Percentiles rank a stretch among this genome's conserved stretches.
Evolutionary conservation across 2,888 invertebrate species (phyloP).

Genomic region (Trachelus iudaicus): DNA sequence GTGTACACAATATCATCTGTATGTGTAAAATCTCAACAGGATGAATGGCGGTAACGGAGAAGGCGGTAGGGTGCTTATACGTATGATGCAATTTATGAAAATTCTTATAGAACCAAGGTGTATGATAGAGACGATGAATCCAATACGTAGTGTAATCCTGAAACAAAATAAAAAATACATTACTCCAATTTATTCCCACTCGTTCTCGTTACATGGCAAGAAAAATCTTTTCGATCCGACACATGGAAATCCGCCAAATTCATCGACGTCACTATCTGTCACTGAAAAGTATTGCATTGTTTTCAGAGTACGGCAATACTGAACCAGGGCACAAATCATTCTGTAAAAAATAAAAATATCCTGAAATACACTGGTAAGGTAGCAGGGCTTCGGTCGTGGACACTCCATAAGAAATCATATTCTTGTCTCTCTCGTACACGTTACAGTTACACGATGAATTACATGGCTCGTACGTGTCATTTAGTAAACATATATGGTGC

Average conservation of each 20-base stretch:
- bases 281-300: background rate
- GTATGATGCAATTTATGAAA: conserved; percentile 82
- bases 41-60: conserved; percentile 81
- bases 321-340: background rate
- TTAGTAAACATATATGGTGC: background rate
- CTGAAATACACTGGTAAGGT: background rate
- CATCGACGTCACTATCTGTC: background rate
- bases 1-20: conserved; percentile 72
- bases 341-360: background rate
- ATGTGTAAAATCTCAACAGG: conserved; percentile 76
- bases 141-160: conserved; percentile 77
- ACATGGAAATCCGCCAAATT: conserved; percentile 36
- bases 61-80: conserved; percentile 81
- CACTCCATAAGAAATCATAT: background rate
- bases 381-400: background rate
- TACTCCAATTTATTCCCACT: conserved; percentile 15
- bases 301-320: background rate
- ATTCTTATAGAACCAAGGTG: conserved; percentile 75
- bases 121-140: conserved; percentile 76
- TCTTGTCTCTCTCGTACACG: background rate
- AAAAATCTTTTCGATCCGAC: conserved; percentile 38
- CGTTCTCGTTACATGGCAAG: conserved; percentile 21
- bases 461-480: background rate
- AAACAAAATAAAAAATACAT: conserved; percentile 29
- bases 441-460: background rate